These are phyloP conservation scores for Cavia porcellus DNA, from an alignment of 2,113 vertebrate genomes.

Conservation along the genomic window DNA sequence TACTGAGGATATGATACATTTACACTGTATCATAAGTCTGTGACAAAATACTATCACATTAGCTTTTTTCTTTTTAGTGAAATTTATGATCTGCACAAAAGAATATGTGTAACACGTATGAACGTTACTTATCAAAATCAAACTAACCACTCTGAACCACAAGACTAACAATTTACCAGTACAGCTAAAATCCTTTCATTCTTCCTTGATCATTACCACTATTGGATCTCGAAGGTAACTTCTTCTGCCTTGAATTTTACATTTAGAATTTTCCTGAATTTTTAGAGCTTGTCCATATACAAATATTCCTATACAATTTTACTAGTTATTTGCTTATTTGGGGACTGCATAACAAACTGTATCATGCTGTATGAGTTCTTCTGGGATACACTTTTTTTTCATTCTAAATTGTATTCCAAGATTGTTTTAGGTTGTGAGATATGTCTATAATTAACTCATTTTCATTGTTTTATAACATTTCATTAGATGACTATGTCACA, in stretches of 20 bases:
- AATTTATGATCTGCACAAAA: not conserved
- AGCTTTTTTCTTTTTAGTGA: not conserved
- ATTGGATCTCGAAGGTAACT: not conserved
- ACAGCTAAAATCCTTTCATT: conserved; percentile 44
- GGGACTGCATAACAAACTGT: not conserved
- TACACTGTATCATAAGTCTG: not conserved
- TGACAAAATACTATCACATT: conserved; percentile 52
- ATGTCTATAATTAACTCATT: not conserved
- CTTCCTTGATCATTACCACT: not conserved
- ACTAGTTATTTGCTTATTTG: not conserved
- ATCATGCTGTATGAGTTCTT: not conserved
- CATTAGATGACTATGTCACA: not conserved
- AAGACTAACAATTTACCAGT: conserved; percentile 16
- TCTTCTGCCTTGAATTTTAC: not conserved
- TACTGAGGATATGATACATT: conserved; percentile 33
- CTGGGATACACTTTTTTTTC: not conserved
- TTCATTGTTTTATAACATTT: conserved; percentile 16
- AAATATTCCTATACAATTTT: not conserved
- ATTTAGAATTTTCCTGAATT: conserved; percentile 28
- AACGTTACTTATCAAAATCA: conserved; percentile 8
- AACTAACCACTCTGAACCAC: not conserved
- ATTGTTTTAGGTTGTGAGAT: not conserved
- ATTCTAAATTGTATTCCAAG: conserved; percentile 9
- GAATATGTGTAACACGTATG: not conserved
- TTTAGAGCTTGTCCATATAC: not conserved